phyloP scores from a whole-genome alignment of 1,140 invertebrate species.

The Frieseomelitta varia region DNA sequence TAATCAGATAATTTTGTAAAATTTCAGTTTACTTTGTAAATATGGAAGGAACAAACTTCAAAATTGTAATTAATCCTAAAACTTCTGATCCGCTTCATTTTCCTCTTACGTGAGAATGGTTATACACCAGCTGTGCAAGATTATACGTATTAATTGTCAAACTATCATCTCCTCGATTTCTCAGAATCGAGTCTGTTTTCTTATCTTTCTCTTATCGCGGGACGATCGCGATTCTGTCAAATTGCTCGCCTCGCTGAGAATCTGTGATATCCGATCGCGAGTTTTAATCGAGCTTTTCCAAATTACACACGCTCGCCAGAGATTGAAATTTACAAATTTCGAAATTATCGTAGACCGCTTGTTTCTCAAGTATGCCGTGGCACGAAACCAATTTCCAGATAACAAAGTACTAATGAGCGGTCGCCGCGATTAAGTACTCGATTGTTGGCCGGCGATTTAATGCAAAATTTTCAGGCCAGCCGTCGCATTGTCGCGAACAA shows the following conservation, averaged over 20 bases:
- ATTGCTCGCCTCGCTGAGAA: neutral
- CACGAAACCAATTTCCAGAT: neutral
- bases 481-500: too few relatives aligned
- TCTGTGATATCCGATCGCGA: neutral
- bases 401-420: slow-evolving; percentile 9
- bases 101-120: too few relatives aligned
- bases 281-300: neutral
- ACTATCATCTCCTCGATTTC: neutral
- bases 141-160: neutral
- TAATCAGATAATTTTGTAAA: too few relatives aligned
- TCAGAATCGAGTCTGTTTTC: neutral
- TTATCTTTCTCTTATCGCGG: neutral
- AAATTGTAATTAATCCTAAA: too few relatives aligned
- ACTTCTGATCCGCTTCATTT: too few relatives aligned
- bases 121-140: neutral
- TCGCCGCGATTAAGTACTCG: neutral
- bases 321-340: neutral
- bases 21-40: too few relatives aligned
- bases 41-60: too few relatives aligned
- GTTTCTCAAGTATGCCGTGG: neutral
- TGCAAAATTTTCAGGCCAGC: neutral
- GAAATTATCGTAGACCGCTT: neutral
- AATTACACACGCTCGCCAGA: too few relatives aligned
- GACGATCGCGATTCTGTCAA: neutral
- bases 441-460: neutral